Evolutionary conservation across 2,113 vertebrate species (phyloP).

Genomic region (Trogon melanurus): DNA sequence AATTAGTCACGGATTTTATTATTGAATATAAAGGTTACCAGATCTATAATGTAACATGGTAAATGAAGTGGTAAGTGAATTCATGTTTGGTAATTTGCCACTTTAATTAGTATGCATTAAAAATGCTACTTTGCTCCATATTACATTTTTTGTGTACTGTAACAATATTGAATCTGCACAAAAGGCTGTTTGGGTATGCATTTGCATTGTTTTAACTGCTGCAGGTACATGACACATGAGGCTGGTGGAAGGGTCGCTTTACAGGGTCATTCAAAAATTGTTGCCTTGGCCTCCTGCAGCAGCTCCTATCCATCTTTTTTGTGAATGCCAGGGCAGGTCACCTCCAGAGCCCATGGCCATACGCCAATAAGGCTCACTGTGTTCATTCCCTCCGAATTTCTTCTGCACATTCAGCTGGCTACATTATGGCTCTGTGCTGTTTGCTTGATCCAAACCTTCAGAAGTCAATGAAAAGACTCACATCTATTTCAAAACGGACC

Average conservation of each 20-base stretch:
- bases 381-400: neutral
- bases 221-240: neutral
- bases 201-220: neutral
- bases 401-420: rapidly evolving
- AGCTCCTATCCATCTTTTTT: neutral
- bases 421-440: neutral
- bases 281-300: neutral
- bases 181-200: neutral
- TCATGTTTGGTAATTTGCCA: slow-evolving; percentile 38
- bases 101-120: slow-evolving; percentile 36
- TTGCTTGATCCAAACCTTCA: neutral
- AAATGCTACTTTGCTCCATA: neutral
- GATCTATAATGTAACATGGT: slow-evolving; percentile 30
- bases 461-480: neutral
- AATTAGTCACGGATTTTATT: slow-evolving; percentile 37
- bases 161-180: neutral
- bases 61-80: slow-evolving; percentile 54
- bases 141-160: neutral
- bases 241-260: neutral
- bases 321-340: neutral
- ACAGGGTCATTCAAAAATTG: neutral
- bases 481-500: neutral
- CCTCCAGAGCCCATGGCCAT: neutral
- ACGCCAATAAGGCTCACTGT: neutral
- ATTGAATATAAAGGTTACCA: slow-evolving; percentile 54